Evolutionary conservation across 2,888 invertebrate species (phyloP).

Genomic region (Gortyna flavago): DNA sequence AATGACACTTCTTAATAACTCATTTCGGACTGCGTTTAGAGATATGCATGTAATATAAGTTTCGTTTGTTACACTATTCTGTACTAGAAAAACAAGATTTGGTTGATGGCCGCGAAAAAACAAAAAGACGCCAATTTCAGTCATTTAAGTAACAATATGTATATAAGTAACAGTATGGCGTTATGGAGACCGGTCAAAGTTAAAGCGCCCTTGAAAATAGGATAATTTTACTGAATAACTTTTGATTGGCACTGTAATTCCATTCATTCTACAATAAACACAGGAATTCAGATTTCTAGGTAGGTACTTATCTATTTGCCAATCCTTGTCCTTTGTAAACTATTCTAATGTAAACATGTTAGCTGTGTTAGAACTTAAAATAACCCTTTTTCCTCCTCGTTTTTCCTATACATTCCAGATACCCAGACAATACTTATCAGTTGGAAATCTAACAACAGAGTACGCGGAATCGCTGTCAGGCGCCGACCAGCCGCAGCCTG

Average conservation of each 20-base stretch:
- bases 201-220: background rate
- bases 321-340: background rate
- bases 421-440: constrained; percentile 50
- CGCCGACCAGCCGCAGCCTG: constrained; percentile 58
- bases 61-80: no score
- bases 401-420: constrained; percentile 30
- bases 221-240: constrained; percentile 11
- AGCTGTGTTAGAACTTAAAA: constrained; percentile 12
- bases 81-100: no score
- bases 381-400: constrained; percentile 5
- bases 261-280: background rate
- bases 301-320: background rate
- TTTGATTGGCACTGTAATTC: background rate
- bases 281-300: background rate
- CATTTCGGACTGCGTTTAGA: no score
- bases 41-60: no score
- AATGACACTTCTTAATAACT: no score
- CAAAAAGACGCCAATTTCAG: no score
- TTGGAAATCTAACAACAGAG: constrained; percentile 56
- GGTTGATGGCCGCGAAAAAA: no score
- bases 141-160: no score
- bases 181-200: no score
- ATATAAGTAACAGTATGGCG: no score
- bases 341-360: constrained; percentile 6
- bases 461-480: constrained; percentile 59